Base-by-base conservation (phyloP, 1,140 invertebrate species). In the Nebria ingens region DNA sequence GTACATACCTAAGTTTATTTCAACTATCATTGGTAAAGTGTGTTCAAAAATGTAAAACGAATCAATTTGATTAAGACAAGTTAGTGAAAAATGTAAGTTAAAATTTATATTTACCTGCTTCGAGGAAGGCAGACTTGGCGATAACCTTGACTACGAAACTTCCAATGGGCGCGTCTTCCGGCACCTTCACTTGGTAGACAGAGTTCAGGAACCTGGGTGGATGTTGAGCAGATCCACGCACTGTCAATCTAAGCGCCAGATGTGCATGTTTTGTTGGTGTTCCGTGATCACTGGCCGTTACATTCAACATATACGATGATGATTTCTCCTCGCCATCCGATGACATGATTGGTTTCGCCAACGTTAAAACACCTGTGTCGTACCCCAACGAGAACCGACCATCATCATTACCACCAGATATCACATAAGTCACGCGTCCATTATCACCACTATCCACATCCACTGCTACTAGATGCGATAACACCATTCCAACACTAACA, bases 391-490 rank as follows among this genome's bases (percentile, higher is more conserved):
- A 76, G 70, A 97, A 96, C 58, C 79, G 79, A 0, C 81, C 82
- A 21, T 86, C 81, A 45, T 89, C 85, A 68, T 97, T 95, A 29
- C 91, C 92, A 38, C 79, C 79, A 2, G 82, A 80, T 60, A 94
- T 86, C 19, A 82, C 79, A 65, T 96, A 97, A 0, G 83, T 86
- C 6, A 97, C 82, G 57, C 83, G 79, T 15, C 91, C 92, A 71
- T 95, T 94, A 42, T 91, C 85, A 21, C 84, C 85, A 0, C 82
- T 79, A 71, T 97, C 94, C 17, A 75, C 76, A 70, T 98, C 95
- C 0, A 86, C 74, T 1, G 94, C 94, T 21, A 96, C 78, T 2
- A 96, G 78, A 65, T 89, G 82, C 13, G 85, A 75, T 6, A 95
- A 68, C 4, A 78, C 69, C 56, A 78, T 78, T 1, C 86, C 87